Conservation (phyloP, 1,140 invertebrate species). For the Camponotus vicinus region DNA sequence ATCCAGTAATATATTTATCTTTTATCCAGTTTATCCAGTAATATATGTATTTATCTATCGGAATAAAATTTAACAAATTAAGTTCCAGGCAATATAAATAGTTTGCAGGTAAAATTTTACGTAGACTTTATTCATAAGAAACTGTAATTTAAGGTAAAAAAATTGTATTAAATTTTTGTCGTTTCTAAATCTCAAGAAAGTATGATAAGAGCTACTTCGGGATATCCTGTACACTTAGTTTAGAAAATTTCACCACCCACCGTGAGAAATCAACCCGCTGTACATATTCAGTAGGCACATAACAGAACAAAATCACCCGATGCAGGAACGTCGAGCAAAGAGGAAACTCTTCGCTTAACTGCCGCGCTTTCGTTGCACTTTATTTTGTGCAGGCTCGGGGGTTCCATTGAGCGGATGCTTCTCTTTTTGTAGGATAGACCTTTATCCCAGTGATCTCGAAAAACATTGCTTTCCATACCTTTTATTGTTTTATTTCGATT, state of each 20-base stretch:
- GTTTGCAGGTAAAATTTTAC: neutral
- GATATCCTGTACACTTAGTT: constrained; percentile 59
- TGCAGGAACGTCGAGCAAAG: constrained; percentile 66
- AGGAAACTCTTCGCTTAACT: constrained; percentile 73
- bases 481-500: too few species aligned
- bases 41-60: too few species aligned
- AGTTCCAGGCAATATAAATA: neutral
- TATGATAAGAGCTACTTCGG: constrained; percentile 11
- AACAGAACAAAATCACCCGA: constrained; percentile 64
- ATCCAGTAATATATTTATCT: too few species aligned
- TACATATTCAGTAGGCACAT: constrained; percentile 62
- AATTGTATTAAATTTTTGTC: neutral
- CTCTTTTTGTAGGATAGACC: neutral
- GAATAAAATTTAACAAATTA: neutral
- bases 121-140: neutral
- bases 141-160: neutral
- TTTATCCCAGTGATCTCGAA: neutral
- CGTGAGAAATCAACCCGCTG: constrained; percentile 36
- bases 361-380: constrained; percentile 70
- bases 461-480: too few species aligned
- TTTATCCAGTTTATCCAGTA: neutral
- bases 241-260: constrained; percentile 48
- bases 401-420: constrained; percentile 53
- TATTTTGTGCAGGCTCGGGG: constrained; percentile 35
- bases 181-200: neutral